Conservation (phyloP, 2,888 invertebrate genomes). For the Thecophora atra region DNA sequence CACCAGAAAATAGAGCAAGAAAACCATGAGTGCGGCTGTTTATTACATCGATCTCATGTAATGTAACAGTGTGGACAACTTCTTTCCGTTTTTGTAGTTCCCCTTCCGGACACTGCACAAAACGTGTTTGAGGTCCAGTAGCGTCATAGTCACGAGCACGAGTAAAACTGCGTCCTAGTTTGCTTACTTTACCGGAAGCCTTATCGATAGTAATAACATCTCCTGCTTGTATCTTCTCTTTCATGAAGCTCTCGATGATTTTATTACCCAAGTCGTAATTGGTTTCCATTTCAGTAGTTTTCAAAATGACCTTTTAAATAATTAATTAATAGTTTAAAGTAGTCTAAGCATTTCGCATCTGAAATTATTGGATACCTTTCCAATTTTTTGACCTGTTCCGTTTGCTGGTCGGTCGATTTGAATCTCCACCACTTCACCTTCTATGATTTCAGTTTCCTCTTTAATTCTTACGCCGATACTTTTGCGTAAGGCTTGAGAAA, state of each 20-base stretch:
- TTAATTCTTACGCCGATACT: slow-evolving; percentile 97
- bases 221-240: slow-evolving; percentile 95
- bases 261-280: slow-evolving; percentile 98
- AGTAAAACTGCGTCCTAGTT: slow-evolving; percentile 92
- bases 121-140: slow-evolving; percentile 85
- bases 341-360: not conserved
- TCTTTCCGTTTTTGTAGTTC: slow-evolving; percentile 98
- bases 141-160: slow-evolving; percentile 98
- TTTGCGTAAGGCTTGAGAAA: slow-evolving; percentile 95
- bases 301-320: slow-evolving; percentile 76
- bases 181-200: slow-evolving; percentile 93
- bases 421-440: slow-evolving; percentile 98
- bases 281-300: slow-evolving; percentile 99
- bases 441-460: slow-evolving; percentile 98
- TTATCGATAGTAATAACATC: slow-evolving; percentile 99
- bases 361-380: slow-evolving; percentile 70
- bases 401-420: slow-evolving; percentile 95
- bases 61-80: slow-evolving; percentile 95
- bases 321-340: not conserved
- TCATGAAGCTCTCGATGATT: slow-evolving; percentile 96
- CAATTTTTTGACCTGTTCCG: slow-evolving; percentile 80
- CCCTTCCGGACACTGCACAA: slow-evolving; percentile 98
- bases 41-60: slow-evolving; percentile 99
- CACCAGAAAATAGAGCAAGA: slow-evolving; percentile 96
- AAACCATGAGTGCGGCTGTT: slow-evolving; percentile 98